Evolutionary conservation across 1,140 invertebrate species (phyloP), one percentile per base, ranked within the genome.

Genomic region (Andricus grossulariae): DNA sequence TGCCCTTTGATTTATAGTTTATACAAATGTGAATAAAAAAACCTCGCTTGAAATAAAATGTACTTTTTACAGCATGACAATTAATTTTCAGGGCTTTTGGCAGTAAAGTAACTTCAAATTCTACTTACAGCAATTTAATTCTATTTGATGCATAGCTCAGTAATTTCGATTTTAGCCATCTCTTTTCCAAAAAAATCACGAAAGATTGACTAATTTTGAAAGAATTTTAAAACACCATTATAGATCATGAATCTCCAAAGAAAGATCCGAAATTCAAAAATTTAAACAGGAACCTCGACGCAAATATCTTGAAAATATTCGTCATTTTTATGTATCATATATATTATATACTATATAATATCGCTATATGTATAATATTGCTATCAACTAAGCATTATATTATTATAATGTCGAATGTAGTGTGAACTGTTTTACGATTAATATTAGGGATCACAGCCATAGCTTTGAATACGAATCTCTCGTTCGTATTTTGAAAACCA

Each of bases 401-500:
- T 16, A 54, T 87, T 60, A 54, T 87, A 88, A 82, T 89, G 84
- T 89, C 81, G 83, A 87, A 86, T 88, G 88, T 85, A 85, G 83
- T 89, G 88, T 85, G 87, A 90, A 89, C 75, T 85, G 88, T 86
- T 86, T 83, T 84, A 87, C 84, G 84, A 86, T 89, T 89, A 90
- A 87, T 90, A 84, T 39, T 66, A 66, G 87, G 76, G 79, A 91
- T 91, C 90, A 91, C 90, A 91, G 90, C 90, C 90, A 90, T 90
- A 89, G 90, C 90, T 91, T 91, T 91, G 90, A 90, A 91, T 91
- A 91, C 89, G 89, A 91, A 91, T 88, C 81, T 86, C 75, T 80
- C 66, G 75, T 91, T 90, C 89, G 89, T 88, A 90, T 89, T 90
- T 86, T 85, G 88, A 86, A 88, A 87, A 90, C 81, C 85, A 87